Evolutionary conservation across 1,140 invertebrate species (phyloP).

Genomic region (Luehdorfia chinensis): DNA sequence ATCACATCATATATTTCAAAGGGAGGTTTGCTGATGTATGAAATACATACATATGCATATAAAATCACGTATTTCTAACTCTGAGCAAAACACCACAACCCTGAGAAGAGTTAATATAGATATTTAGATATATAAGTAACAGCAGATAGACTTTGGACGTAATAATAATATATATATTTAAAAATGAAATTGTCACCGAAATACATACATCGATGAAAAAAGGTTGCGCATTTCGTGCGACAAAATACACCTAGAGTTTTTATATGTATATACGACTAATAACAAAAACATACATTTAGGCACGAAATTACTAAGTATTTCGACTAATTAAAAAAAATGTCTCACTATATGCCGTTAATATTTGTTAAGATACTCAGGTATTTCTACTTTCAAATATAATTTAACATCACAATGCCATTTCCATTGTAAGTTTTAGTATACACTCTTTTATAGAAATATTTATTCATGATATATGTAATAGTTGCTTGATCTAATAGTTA

Average conservation of each 20-base stretch:
- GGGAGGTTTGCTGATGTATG: slow-evolving; percentile 5
- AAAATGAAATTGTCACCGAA: too few species aligned
- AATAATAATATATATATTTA: background rate
- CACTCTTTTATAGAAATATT: background rate
- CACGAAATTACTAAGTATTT: too few species aligned
- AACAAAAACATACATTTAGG: too few species aligned
- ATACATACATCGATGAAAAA: slow-evolving; percentile 11
- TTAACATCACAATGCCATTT: too few species aligned
- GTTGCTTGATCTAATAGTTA: background rate
- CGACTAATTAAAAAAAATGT: too few species aligned
- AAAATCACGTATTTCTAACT: slow-evolving; percentile 37
- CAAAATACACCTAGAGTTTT: background rate
- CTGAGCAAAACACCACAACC: slow-evolving; percentile 63
- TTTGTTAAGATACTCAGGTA: too few species aligned
- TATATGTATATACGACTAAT: too few species aligned
- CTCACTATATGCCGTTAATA: too few species aligned
- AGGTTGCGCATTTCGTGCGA: background rate
- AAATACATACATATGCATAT: background rate
- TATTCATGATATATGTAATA: background rate
- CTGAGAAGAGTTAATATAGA: slow-evolving; percentile 32
- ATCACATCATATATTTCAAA: slow-evolving; percentile 31
- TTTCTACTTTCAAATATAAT: too few species aligned
- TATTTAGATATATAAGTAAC: slow-evolving; percentile 3
- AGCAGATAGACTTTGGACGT: background rate
- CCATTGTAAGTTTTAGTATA: background rate